A percentile compares a stretch with the other conserved stretches of the same genome.
Evolutionary conservation across 2,797 vertebrate species (phyloP).

Genomic region (Acanthurus lineatus): DNA sequence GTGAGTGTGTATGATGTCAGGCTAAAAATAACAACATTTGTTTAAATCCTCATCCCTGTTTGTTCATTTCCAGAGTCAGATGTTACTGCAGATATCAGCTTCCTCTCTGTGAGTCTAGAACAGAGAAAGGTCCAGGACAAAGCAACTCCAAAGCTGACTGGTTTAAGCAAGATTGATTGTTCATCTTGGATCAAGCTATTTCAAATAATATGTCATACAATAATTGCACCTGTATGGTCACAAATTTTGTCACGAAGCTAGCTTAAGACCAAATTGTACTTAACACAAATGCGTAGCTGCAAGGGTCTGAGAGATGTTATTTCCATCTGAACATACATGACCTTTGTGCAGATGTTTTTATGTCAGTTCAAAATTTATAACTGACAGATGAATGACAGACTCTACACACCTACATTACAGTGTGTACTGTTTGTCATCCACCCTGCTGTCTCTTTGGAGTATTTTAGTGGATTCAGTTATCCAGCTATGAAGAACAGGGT

Average conservation of each 20-base stretch:
- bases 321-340: neutral
- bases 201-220: neutral
- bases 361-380: neutral
- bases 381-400: no score
- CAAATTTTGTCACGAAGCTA: neutral
- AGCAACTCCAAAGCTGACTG: neutral
- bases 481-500: neutral
- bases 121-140: neutral
- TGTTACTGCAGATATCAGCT: constrained; percentile 32
- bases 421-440: neutral
- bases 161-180: neutral
- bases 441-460: constrained; percentile 4
- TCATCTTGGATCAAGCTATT: neutral
- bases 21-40: constrained; percentile 36
- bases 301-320: neutral
- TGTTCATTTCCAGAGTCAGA: constrained; percentile 25
- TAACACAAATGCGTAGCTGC: neutral
- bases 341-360: neutral
- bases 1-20: constrained; percentile 41
- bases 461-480: neutral
- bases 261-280: neutral
- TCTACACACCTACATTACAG: no score
- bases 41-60: constrained; percentile 13
- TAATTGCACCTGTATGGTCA: no score
- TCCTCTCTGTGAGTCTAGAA: constrained; percentile 3